Conservation (phyloP, 2,113 vertebrate species). For the Ochotona curzoniae region DNA sequence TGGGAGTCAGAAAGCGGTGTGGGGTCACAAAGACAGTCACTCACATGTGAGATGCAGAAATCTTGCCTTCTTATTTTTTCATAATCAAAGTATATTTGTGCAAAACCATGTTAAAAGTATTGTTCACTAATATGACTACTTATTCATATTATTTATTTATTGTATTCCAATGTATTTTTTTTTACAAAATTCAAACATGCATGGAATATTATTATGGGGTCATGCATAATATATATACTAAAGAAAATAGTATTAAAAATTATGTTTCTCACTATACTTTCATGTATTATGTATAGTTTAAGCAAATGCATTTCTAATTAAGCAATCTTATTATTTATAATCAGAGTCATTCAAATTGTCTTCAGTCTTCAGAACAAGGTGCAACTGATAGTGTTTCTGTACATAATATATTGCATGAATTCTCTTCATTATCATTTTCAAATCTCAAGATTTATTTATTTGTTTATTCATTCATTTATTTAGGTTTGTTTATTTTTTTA, state of each 20-base stretch:
- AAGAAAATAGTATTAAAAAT: background rate
- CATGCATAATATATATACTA: background rate
- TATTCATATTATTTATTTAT: background rate
- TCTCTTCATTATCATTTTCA: background rate
- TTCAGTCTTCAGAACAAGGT: conserved; percentile 7
- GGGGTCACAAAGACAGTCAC: too few relatives aligned
- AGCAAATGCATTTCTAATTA: background rate
- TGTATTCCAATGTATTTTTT: background rate
- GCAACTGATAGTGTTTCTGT: background rate
- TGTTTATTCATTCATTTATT: too few relatives aligned
- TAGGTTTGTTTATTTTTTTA: too few relatives aligned
- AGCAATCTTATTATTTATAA: background rate
- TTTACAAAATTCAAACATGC: background rate
- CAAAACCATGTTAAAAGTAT: background rate
- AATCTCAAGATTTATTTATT: too few relatives aligned
- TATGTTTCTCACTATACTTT: background rate
- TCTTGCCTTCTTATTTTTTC: background rate
- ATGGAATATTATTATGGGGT: background rate
- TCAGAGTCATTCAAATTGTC: background rate
- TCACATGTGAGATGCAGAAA: too few relatives aligned
- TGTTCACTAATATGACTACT: background rate
- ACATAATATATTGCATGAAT: background rate
- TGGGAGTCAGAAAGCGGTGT: too few relatives aligned
- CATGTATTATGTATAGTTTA: background rate
- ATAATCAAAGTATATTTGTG: background rate